A percentile compares a stretch with the other conserved stretches of the same genome.
Conservation (phyloP, 2,797 vertebrate species). For the Liasis olivaceus region DNA sequence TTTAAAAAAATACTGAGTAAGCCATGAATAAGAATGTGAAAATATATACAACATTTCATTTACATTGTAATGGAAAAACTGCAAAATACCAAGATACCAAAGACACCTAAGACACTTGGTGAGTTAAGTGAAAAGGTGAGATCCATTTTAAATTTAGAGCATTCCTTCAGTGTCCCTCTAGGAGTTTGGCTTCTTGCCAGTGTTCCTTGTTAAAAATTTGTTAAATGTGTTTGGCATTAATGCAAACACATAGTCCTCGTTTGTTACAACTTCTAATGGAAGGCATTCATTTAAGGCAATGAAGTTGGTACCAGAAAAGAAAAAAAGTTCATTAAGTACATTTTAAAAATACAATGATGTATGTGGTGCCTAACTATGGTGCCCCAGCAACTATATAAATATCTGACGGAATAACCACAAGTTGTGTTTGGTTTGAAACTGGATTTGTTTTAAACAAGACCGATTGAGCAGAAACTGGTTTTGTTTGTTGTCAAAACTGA, state of each 20-base stretch:
- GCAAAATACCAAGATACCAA: slow-evolving; percentile 64
- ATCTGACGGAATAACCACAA: slow-evolving; percentile 90
- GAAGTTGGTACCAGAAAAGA: slow-evolving; percentile 86
- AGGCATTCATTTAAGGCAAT: slow-evolving; percentile 88
- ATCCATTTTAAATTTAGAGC: slow-evolving; percentile 81
- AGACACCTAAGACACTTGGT: slow-evolving; percentile 79
- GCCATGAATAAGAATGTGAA: slow-evolving; percentile 61
- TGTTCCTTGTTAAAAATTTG: slow-evolving; percentile 87
- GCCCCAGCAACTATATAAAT: slow-evolving; percentile 91
- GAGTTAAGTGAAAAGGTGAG: slow-evolving; percentile 79
- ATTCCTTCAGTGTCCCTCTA: slow-evolving; percentile 82
- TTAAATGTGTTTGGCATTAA: slow-evolving; percentile 90
- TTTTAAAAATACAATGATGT: slow-evolving; percentile 91
- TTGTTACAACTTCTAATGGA: slow-evolving; percentile 88
- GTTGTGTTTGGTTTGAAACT: slow-evolving; percentile 87
- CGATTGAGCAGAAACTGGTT: slow-evolving; percentile 77
- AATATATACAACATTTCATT: slow-evolving; percentile 55
- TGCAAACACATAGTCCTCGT: slow-evolving; percentile 92
- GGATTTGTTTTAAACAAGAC: slow-evolving; percentile 82
- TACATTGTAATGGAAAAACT: slow-evolving; percentile 57
- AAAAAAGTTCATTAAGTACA: slow-evolving; percentile 83
- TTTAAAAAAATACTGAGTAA: not conserved
- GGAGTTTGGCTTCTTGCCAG: slow-evolving; percentile 83
- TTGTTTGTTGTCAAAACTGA: slow-evolving; percentile 81
- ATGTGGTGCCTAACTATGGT: slow-evolving; percentile 83